Evolutionary conservation across 2,888 invertebrate species (phyloP).

Genomic region (Leucania comma): DNA sequence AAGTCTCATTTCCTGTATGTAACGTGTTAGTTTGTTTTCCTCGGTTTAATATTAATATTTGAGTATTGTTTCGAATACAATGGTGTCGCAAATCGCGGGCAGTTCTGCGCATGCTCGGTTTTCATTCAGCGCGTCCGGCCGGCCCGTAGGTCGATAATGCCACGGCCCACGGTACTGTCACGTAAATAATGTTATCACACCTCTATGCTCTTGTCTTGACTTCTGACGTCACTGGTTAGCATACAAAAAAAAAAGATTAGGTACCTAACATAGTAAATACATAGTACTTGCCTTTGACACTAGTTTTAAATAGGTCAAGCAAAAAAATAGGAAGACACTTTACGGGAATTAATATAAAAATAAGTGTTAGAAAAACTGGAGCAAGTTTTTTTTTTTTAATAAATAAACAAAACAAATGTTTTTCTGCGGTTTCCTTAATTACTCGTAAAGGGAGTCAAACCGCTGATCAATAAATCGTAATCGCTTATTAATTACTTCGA

Average conservation of each 20-base stretch:
- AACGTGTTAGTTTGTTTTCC: not conserved
- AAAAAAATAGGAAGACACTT: not conserved
- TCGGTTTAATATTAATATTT: slow-evolving; percentile 31
- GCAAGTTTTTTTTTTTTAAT: not conserved
- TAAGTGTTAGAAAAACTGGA: not conserved
- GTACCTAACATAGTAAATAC: too few species aligned
- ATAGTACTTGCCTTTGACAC: too few species aligned
- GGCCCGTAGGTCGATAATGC: slow-evolving; percentile 73
- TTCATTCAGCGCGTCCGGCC: slow-evolving; percentile 77
- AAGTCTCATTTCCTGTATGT: not conserved
- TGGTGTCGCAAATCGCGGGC: slow-evolving; percentile 52
- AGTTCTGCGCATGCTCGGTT: slow-evolving; percentile 74
- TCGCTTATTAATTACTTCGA: slow-evolving; percentile 18
- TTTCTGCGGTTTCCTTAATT: not conserved
- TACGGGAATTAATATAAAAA: not conserved
- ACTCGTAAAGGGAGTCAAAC: not conserved
- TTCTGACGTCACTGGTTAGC: slow-evolving; percentile 10
- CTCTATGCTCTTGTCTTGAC: slow-evolving; percentile 19
- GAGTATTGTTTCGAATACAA: slow-evolving; percentile 58
- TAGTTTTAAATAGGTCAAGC: not conserved
- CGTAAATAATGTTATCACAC: slow-evolving; percentile 63
- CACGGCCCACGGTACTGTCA: slow-evolving; percentile 52
- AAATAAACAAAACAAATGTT: too few species aligned
- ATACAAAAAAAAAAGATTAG: not conserved
- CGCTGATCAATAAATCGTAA: slow-evolving; percentile 4